These are phyloP conservation scores for Dryas iulia DNA, from an alignment of 1,140 invertebrate species.

Conservation along the genomic window DNA sequence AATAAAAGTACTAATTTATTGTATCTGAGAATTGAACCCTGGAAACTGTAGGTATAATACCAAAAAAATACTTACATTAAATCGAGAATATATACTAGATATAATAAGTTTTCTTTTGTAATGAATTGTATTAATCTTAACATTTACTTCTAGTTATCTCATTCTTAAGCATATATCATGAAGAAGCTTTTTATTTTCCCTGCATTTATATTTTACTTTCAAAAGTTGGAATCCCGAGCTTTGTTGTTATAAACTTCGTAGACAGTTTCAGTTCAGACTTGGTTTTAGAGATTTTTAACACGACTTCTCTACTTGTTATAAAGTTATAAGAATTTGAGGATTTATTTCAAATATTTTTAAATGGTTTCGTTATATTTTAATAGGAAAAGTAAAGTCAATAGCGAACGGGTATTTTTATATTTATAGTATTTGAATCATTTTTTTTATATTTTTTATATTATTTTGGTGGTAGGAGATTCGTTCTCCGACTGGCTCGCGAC, in stretches of 20 bases:
- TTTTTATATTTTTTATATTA: no score
- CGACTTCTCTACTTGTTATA: not conserved
- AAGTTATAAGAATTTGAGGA: not conserved
- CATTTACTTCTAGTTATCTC: not conserved
- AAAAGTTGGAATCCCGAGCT: not conserved
- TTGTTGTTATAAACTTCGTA: constrained; percentile 1
- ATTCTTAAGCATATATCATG: not conserved
- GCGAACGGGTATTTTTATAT: not conserved
- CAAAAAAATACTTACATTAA: no score
- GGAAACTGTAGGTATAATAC: no score
- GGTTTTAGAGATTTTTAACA: not conserved
- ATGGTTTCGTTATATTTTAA: not conserved
- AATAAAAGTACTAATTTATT: no score
- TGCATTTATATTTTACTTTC: not conserved
- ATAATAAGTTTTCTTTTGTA: no score
- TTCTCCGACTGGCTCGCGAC: no score
- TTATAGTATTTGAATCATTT: not conserved
- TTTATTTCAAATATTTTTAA: not conserved
- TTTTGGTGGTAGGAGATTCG: no score
- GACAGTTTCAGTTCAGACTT: not conserved
- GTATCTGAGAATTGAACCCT: no score
- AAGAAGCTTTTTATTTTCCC: not conserved
- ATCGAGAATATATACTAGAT: no score
- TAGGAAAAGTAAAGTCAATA: not conserved
- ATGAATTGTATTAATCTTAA: no score